Conservation (phyloP, 2,888 invertebrate genomes). For the Callimorpha dominula region DNA sequence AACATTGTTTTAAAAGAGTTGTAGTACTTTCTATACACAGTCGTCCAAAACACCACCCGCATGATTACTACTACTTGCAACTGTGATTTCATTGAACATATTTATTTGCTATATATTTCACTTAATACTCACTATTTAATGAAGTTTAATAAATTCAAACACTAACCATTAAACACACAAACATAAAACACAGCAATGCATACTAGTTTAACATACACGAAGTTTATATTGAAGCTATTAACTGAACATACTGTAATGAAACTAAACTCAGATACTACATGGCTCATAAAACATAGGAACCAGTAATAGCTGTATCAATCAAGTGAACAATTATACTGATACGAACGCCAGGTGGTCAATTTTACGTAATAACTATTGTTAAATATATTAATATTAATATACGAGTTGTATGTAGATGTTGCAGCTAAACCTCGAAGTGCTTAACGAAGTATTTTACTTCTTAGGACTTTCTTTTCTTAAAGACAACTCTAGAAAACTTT, state of each 20-base stretch:
- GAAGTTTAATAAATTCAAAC: not conserved
- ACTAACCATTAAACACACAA: constrained; percentile 10
- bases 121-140: too few relatives aligned
- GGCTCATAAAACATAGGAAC: constrained; percentile 53
- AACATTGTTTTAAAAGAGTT: not conserved
- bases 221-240: constrained; percentile 16
- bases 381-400: constrained; percentile 62
- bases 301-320: constrained; percentile 69
- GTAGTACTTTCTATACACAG: not conserved
- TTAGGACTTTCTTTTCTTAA: not conserved
- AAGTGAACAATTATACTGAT: constrained; percentile 68
- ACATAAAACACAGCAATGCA: not conserved
- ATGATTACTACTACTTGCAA: not conserved
- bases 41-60: not conserved
- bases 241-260: constrained; percentile 18
- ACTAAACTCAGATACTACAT: constrained; percentile 30
- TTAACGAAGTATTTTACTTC: not conserved
- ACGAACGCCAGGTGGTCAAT: constrained; percentile 73
- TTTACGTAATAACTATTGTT: constrained; percentile 70
- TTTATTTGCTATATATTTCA: too few relatives aligned
- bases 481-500: not conserved
- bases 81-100: not conserved
- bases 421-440: constrained; percentile 15
- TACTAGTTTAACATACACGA: constrained; percentile 6
- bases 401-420: constrained; percentile 32